phyloP scores from a whole-genome alignment of 2,113 vertebrate genomes.

The Amazona guildingii region DNA sequence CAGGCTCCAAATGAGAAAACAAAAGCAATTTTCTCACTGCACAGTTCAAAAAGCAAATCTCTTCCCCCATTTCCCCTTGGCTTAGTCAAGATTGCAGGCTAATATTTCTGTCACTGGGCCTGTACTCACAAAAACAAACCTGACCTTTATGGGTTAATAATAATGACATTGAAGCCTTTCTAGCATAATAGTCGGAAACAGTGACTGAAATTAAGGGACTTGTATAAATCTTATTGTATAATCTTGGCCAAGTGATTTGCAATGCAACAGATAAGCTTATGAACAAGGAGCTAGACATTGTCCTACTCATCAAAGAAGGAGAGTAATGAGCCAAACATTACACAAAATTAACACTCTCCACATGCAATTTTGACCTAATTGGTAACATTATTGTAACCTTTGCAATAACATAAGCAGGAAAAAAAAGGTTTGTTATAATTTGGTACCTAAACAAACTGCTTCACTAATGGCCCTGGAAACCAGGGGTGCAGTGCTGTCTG shows the following conservation, averaged over 20 bases:
- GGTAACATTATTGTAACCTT: background rate
- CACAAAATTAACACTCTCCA: background rate
- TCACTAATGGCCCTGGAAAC: background rate
- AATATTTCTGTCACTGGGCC: background rate
- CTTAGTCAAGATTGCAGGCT: background rate
- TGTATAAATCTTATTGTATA: fast-evolving
- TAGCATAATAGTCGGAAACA: background rate
- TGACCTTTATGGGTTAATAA: background rate
- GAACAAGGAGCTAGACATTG: background rate
- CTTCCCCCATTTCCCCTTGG: background rate
- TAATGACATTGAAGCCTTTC: background rate
- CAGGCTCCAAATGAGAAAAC: background rate
- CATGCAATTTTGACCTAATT: background rate
- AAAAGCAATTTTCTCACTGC: background rate
- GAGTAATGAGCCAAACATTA: background rate
- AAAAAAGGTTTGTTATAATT: background rate
- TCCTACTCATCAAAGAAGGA: background rate
- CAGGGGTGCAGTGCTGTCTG: background rate
- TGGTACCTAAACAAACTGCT: background rate
- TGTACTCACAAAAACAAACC: background rate
- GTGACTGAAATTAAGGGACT: background rate
- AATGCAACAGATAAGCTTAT: background rate
- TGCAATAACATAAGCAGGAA: background rate
- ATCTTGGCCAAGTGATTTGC: background rate
- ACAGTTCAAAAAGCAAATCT: background rate